phyloP scores from a whole-genome alignment of 2,113 vertebrate genomes.

The Leiothrix lutea region DNA sequence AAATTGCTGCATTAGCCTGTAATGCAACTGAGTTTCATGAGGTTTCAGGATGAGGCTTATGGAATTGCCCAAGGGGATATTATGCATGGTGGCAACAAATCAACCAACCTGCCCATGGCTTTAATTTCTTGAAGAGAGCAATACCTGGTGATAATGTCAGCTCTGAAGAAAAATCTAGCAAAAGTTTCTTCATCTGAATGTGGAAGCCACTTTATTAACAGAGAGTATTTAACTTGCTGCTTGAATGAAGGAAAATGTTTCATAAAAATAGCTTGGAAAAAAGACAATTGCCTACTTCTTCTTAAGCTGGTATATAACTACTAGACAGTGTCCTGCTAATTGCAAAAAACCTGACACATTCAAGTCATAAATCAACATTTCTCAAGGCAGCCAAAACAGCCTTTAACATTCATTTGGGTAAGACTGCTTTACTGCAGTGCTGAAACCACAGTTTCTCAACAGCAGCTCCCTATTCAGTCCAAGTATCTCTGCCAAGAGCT shows the following conservation, averaged over 20 bases:
- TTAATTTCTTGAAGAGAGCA: not conserved
- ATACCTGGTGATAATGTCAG: not conserved
- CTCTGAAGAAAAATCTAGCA: not conserved
- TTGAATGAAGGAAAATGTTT: not conserved
- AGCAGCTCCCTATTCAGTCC: not conserved
- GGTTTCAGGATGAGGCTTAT: not conserved
- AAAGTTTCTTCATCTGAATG: not conserved
- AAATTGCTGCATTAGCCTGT: not conserved
- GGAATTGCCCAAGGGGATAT: not conserved
- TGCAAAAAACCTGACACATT: not conserved
- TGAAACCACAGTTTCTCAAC: not conserved
- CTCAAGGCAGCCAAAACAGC: not conserved
- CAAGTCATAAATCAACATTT: constrained; percentile 26
- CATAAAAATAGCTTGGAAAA: not conserved
- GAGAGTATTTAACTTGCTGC: not conserved
- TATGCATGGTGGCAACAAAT: not conserved
- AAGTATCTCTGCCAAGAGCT: not conserved
- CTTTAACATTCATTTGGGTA: not conserved
- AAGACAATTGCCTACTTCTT: not conserved
- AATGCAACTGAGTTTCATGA: not conserved
- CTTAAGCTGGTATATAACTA: not conserved
- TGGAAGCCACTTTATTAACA: not conserved
- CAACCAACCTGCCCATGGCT: not conserved
- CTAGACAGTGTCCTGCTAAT: not conserved
- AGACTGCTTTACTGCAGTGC: not conserved